These are phyloP conservation scores for Argyresthia albistria DNA, from an alignment of 2,888 invertebrate genomes.

Conservation along the genomic window DNA sequence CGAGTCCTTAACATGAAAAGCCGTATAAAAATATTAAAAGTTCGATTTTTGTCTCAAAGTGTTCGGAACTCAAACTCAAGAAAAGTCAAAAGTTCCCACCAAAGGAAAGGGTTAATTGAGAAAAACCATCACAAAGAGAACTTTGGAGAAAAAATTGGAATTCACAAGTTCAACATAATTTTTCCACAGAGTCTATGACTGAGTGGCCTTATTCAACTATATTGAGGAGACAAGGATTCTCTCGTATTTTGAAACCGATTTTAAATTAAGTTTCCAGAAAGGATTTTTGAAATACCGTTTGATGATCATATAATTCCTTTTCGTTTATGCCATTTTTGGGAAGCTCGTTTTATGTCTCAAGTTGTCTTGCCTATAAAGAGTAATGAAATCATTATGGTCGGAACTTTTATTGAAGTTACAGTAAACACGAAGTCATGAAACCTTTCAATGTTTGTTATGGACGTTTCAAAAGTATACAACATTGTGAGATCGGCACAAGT, in stretches of 20 bases:
- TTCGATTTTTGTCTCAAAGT: constrained; percentile 1
- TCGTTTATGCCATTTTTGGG: no score
- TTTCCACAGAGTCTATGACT: constrained; percentile 1
- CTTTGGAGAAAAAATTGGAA: background rate
- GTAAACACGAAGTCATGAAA: background rate
- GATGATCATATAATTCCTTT: background rate
- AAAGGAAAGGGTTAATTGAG: constrained; percentile 3
- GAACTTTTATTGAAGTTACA: background rate
- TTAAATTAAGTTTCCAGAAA: constrained; percentile 51
- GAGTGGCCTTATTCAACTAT: constrained; percentile 5
- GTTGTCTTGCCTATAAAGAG: background rate
- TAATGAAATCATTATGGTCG: background rate
- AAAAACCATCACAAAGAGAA: constrained; percentile 7
- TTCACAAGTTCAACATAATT: constrained; percentile 9
- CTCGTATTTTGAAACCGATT: constrained; percentile 27
- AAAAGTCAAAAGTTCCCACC: constrained; percentile 23
- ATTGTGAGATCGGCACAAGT: constrained; percentile 12
- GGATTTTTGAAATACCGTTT: no score
- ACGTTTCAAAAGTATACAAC: background rate
- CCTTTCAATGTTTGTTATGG: background rate
- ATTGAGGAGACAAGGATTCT: constrained; percentile 20
- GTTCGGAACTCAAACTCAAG: constrained; percentile 10
- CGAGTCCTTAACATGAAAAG: no score
- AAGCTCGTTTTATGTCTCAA: no score
- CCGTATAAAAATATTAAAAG: constrained; percentile 4